Evolutionary conservation across 2,888 invertebrate species (phyloP).

Genomic region (Dolomedes plantarius): DNA sequence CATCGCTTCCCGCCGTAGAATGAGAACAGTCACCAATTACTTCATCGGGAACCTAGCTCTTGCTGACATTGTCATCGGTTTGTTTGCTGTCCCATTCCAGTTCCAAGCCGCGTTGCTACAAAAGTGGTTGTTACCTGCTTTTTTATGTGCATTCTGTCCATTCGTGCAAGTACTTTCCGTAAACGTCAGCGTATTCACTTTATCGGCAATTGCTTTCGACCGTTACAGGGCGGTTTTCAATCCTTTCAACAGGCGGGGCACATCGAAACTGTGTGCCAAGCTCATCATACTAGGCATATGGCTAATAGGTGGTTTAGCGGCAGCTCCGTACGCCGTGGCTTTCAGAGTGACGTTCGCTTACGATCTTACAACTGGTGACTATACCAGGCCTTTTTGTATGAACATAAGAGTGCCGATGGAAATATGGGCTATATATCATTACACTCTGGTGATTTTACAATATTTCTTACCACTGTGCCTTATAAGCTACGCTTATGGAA

Average conservation of each 20-base stretch:
- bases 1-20: conserved; percentile 84
- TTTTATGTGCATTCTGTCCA: conserved; percentile 92
- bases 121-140: conserved; percentile 88
- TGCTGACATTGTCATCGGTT: conserved; percentile 76
- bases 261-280: conserved; percentile 83
- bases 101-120: conserved; percentile 92
- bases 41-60: conserved; percentile 36
- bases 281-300: conserved; percentile 86
- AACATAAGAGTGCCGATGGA: conserved; percentile 74
- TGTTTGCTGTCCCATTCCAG: conserved; percentile 91
- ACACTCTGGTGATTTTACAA: conserved; percentile 78
- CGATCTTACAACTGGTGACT: conserved; percentile 57
- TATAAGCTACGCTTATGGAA: conserved; percentile 87
- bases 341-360: conserved; percentile 80
- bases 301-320: conserved; percentile 81
- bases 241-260: conserved; percentile 83
- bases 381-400: conserved; percentile 75
- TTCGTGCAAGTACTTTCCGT: conserved; percentile 90
- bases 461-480: conserved; percentile 88
- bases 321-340: conserved; percentile 82
- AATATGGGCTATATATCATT: conserved; percentile 74
- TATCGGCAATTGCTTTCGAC: conserved; percentile 91
- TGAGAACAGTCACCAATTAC: conserved; percentile 82
- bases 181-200: conserved; percentile 91
- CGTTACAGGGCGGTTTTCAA: conserved; percentile 81